A percentile compares a stretch with the other conserved stretches of the same genome.
Conservation (phyloP, 2,113 vertebrate species). For the Callipepla californica region DNA sequence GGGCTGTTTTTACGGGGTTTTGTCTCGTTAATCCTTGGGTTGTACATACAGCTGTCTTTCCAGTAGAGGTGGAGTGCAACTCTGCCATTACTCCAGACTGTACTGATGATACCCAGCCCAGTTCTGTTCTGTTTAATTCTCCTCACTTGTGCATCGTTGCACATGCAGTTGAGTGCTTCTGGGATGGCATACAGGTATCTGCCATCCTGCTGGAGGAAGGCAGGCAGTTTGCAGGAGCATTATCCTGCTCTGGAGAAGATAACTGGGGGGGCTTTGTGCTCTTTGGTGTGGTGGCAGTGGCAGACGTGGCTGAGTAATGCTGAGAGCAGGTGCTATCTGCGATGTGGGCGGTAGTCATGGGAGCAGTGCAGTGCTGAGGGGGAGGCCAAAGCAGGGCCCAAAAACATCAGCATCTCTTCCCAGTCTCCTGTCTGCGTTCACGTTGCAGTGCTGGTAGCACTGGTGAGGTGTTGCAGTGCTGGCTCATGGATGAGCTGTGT, state of each 20-base stretch:
- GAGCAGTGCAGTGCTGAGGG: neutral
- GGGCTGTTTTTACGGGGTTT: neutral
- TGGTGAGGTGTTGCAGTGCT: neutral
- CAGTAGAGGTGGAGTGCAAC: neutral
- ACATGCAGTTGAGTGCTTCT: accelerated
- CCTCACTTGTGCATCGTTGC: neutral
- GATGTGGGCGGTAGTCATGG: accelerated
- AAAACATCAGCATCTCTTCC: neutral
- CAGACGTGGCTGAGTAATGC: neutral
- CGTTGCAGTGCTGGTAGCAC: neutral
- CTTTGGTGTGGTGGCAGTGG: accelerated
- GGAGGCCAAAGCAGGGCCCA: too few relatives aligned
- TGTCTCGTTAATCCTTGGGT: neutral
- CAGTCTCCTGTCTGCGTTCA: accelerated
- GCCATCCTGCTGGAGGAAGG: too few relatives aligned
- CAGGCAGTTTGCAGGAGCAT: accelerated
- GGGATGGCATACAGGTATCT: accelerated
- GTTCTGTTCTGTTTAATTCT: neutral
- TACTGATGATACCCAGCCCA: neutral
- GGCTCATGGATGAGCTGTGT: neutral
- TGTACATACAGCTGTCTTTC: neutral
- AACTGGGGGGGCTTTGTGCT: neutral
- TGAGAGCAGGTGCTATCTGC: neutral
- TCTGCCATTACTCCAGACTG: neutral
- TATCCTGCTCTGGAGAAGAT: accelerated